Evolutionary conservation across 2,888 invertebrate species (phyloP), one percentile per base, ranked within the genome.

Genomic region (Philereme transversata): DNA sequence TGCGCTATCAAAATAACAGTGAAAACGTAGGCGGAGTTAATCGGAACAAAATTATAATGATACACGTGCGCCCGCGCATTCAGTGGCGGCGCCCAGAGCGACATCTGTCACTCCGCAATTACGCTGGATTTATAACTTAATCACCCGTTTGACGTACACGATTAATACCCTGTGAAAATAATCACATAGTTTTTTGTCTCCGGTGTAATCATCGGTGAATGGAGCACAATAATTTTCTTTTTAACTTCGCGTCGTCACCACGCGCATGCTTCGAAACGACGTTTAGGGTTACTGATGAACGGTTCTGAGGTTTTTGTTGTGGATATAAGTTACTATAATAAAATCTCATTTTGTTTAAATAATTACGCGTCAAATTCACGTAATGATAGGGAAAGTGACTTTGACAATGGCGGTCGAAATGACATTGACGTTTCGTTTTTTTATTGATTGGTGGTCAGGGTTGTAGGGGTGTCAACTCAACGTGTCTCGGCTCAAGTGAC

Each of bases 261-360:
- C 68, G 64, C 70, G 64, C 70, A 72, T 73, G 64, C 73, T 76
- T 74, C 70, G 78, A 74, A 84, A 76, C 84, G 81, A 78, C 84
- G 68, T 71, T 70, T 80, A 72, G 77, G 73, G 81, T 83, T 83
- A 76, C 78, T 79, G 79, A 86, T 84, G 65, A 79, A 65, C 44
- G 80, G 81, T 81, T 79, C 65, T 67, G 70, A 52, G 70, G 78
- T 81, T 82, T 83, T 80, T 91, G 89, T 91, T 90, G 82, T 90
- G 86, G 85, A 78, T 90, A 87, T 90, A 87, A 65, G 77, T 90
- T 88, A 84, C 88, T 62, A 56, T 58, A 77, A 53, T 71, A 67
- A 47, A 61, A 62, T 34, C 56, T 8, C 49, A 43, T 11, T 50
- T 47, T 43, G 5, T 60, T 67, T 55, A 54, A 60, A 62, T 62